Evolutionary conservation across 2,113 vertebrate genomes (phyloP), one percentile per base, ranked within the genome.

Genomic region (Aegotheles bennettii): DNA sequence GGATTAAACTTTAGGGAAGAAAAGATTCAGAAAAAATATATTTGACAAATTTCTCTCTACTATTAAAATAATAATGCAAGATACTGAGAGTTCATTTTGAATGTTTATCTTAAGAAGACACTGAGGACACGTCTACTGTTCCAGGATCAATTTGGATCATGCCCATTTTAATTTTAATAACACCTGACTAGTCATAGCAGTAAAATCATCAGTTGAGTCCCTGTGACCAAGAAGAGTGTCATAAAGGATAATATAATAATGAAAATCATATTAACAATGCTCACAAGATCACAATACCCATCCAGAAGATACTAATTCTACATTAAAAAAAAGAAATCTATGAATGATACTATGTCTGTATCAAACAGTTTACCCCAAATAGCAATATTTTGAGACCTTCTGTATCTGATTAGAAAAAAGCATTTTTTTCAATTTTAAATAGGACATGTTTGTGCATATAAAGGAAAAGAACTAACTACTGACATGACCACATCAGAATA

Each of bases 401-500:
- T 56, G 2, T 51, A 60, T 56, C 10, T 75, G 13, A 6, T 48
- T 36, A 69, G 29, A 69, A 88, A 71, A 36, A 80, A 63, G 7
- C 7, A 54, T 67, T 69, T 24, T 59, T 59, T 65, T 17, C 15
- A 25, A 2, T 45, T 83, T 63, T 68, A 47, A 19, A 77, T 38
- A 61, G 25, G 15, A 31, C 10, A 19, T 33, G 7, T 67, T 43
- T 67, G 13, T 56, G 24, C 17, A 48, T 54, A 50, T 7, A 24
- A 71, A 73, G 11, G 14, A 71, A 74, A 59, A 81, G 7, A 84
- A 48, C 5, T 35, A 60, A 38, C 18, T 43, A 50, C 26, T 79
- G 42, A 36, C 8, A 47, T 0, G 0, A 64, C 9, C 33, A 16
- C 3, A 2, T 45, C 26, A 67, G 13, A 51, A 57, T 26, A 33